phyloP scores from a whole-genome alignment of 2,797 vertebrate genomes.

The Xiphophorus birchmanni region DNA sequence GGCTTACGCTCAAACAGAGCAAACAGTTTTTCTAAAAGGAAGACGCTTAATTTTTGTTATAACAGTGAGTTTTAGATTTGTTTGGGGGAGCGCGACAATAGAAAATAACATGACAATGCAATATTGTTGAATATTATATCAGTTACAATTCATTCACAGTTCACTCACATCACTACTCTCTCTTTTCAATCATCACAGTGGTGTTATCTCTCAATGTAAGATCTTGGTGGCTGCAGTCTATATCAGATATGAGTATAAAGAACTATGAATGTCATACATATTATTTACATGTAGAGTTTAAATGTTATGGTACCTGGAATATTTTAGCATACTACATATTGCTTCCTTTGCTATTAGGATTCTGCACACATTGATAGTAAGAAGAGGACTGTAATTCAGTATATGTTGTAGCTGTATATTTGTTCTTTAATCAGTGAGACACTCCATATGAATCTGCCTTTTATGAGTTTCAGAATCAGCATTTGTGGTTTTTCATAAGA shows the following conservation, averaged over 20 bases:
- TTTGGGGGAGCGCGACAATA: not conserved
- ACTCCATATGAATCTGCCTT: not conserved
- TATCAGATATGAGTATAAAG: not conserved
- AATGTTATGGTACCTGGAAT: not conserved
- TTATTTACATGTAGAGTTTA: not conserved
- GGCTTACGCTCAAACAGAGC: constrained; percentile 3
- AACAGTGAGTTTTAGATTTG: not conserved
- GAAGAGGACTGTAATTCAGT: not conserved
- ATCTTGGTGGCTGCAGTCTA: not conserved
- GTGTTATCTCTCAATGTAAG: not conserved
- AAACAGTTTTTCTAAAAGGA: not conserved
- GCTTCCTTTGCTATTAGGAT: not conserved
- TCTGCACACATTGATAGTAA: not conserved
- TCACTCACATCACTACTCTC: not conserved
- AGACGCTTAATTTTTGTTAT: not conserved
- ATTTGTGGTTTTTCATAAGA: not conserved
- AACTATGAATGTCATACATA: not conserved
- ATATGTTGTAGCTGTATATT: not conserved
- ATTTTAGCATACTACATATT: not conserved
- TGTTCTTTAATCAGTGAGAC: not conserved
- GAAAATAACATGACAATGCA: not conserved
- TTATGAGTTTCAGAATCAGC: not conserved
- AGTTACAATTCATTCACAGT: not conserved
- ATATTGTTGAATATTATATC: not conserved
- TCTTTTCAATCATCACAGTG: not conserved